Evolutionary conservation across 1,140 invertebrate species (phyloP).

Genomic region (Atopsyche davidsoni): DNA sequence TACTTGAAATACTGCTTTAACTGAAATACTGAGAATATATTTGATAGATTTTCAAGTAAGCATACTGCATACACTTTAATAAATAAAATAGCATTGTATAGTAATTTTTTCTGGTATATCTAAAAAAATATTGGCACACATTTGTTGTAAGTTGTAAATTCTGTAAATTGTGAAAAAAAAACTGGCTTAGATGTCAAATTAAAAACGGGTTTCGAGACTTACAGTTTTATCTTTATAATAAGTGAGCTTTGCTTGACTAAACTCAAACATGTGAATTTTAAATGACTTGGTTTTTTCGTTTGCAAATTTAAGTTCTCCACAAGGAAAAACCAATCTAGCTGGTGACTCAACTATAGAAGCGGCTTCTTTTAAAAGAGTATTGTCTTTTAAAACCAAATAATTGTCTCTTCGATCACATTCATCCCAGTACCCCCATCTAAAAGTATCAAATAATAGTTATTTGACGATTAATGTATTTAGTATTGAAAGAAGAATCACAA

Average conservation of each 20-base stretch:
- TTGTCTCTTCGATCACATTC: conserved; percentile 74
- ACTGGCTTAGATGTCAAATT: too few species aligned
- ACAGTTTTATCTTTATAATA: conserved; percentile 75
- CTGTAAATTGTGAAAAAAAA: too few species aligned
- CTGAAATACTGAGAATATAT: too few species aligned
- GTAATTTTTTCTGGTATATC: too few species aligned
- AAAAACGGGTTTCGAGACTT: too few species aligned
- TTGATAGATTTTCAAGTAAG: conserved; percentile 11
- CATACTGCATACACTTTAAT: too few species aligned
- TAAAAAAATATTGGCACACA: too few species aligned
- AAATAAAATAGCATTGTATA: too few species aligned
- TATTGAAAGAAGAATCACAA: neutral
- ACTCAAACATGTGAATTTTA: conserved; percentile 67
- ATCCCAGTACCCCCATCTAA: conserved; percentile 79
- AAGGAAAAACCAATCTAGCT: conserved; percentile 47
- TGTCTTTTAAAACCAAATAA: conserved; percentile 62
- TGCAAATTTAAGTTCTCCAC: conserved; percentile 72
- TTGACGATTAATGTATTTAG: conserved; percentile 26
- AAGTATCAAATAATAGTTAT: conserved; percentile 1
- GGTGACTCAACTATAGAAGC: conserved; percentile 46
- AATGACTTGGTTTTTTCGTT: conserved; percentile 69
- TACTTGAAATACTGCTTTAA: too few species aligned
- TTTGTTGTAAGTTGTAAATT: too few species aligned
- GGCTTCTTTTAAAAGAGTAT: conserved; percentile 44
- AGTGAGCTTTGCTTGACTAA: conserved; percentile 69